Evolutionary conservation across 2,888 invertebrate species (phyloP).

Genomic region (Seira sanloemensis): DNA sequence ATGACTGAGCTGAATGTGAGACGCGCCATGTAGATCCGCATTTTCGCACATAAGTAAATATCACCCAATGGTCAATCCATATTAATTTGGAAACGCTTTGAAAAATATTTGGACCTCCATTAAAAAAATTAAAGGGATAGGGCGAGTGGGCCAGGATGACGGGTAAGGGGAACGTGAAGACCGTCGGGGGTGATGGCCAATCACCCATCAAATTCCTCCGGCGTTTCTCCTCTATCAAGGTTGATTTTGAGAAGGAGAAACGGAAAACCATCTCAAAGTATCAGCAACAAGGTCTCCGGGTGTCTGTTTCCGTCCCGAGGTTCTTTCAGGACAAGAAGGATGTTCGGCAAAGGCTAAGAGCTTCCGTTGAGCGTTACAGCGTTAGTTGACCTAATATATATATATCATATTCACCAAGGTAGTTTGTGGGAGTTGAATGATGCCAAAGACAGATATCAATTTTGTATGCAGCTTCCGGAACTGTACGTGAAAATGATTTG

Average conservation of each 20-base stretch:
- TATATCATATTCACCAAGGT: neutral
- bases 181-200: neutral
- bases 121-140: too few relatives aligned
- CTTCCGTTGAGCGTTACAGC: slow-evolving; percentile 50
- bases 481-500: slow-evolving; percentile 61
- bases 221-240: slow-evolving; percentile 59
- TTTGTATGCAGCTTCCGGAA: slow-evolving; percentile 39
- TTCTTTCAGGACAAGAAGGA: slow-evolving; percentile 37
- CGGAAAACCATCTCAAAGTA: slow-evolving; percentile 48
- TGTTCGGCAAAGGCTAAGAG: slow-evolving; percentile 21
- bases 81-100: neutral
- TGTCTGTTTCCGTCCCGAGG: slow-evolving; percentile 5
- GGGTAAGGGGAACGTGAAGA: too few relatives aligned
- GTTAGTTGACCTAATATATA: slow-evolving; percentile 23
- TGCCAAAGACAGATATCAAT: neutral
- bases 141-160: too few relatives aligned
- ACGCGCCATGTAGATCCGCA: too few relatives aligned
- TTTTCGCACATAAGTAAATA: too few relatives aligned
- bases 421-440: neutral
- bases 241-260: slow-evolving; percentile 55
- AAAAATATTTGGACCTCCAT: too few relatives aligned
- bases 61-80: too few relatives aligned
- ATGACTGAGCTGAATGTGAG: neutral
- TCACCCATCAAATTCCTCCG: slow-evolving; percentile 27
- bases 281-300: slow-evolving; percentile 36